phyloP scores from a whole-genome alignment of 2,797 vertebrate species.

The Typhlichthys eigenmanni region DNA sequence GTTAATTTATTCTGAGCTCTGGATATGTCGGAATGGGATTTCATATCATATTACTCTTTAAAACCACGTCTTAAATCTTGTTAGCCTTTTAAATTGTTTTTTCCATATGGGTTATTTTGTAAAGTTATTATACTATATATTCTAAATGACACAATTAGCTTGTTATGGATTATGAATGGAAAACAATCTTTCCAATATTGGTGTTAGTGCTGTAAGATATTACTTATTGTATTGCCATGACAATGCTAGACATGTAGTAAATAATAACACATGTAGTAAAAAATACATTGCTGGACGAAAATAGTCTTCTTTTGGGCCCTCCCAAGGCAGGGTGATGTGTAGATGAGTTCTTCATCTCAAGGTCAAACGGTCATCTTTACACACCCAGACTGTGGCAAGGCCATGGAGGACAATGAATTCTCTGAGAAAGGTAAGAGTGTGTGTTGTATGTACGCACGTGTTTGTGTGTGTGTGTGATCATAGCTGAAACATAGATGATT shows the following conservation, averaged over 20 bases:
- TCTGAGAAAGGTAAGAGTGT: constrained; percentile 68
- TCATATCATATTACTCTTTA: too few species aligned
- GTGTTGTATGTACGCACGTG: not conserved
- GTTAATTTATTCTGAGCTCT: constrained; percentile 30
- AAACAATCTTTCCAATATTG: not conserved
- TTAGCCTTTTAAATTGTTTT: constrained; percentile 7
- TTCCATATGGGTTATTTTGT: not conserved
- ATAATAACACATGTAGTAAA: not conserved
- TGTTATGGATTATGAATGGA: not conserved
- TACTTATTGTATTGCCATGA: not conserved
- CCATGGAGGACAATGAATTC: constrained; percentile 53
- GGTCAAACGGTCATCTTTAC: constrained; percentile 34
- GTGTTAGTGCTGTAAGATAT: not conserved
- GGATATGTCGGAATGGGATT: constrained; percentile 12
- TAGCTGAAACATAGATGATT: too few species aligned
- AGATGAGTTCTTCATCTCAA: constrained; percentile 32
- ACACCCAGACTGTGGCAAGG: constrained; percentile 28
- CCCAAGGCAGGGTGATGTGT: constrained; percentile 55
- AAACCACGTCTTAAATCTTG: not conserved
- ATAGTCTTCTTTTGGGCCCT: constrained; percentile 6
- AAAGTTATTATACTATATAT: not conserved
- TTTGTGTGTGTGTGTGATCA: not conserved
- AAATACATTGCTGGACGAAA: not conserved
- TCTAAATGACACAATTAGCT: not conserved
- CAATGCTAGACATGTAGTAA: not conserved